Percentiles rank a stretch among this genome's conserved stretches.
Evolutionary conservation across 1,140 invertebrate genomes (phyloP).

Genomic region (Drosophila lacertosa): DNA sequence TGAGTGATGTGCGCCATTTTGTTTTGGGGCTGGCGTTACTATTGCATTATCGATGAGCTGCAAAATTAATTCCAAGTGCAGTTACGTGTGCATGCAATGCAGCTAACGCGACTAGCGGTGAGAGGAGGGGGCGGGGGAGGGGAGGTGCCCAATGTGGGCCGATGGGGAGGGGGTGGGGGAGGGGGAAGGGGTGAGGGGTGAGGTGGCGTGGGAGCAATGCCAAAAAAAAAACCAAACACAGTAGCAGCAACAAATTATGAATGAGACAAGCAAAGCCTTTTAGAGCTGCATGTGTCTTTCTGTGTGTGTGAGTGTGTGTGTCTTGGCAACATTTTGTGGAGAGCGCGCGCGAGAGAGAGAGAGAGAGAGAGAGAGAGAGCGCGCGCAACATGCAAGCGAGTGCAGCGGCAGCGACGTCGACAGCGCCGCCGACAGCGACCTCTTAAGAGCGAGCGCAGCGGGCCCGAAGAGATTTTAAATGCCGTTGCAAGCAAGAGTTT

Average conservation of each 20-base stretch:
- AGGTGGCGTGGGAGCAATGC: too few species aligned
- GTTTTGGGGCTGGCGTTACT: constrained; percentile 47
- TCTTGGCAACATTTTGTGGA: constrained; percentile 46
- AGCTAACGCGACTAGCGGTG: not conserved
- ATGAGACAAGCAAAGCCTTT: constrained; percentile 51
- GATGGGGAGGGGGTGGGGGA: not conserved
- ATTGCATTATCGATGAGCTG: constrained; percentile 75
- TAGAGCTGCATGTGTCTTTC: not conserved
- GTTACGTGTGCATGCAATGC: constrained; percentile 73
- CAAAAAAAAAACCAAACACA: constrained; percentile 1
- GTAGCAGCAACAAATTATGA: constrained; percentile 37
- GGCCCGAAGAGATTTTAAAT: constrained; percentile 9
- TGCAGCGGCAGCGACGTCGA: constrained; percentile 17
- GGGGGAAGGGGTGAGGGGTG: too few species aligned
- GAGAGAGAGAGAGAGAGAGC: constrained; percentile 24
- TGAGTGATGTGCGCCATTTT: constrained; percentile 68
- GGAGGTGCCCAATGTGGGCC: too few species aligned
- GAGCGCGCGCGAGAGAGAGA: constrained; percentile 34
- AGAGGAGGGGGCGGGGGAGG: not conserved
- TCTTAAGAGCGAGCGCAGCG: constrained; percentile 22
- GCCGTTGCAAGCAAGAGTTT: constrained; percentile 25
- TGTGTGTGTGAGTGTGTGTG: constrained; percentile 1
- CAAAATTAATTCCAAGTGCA: constrained; percentile 76
- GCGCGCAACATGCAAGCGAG: constrained; percentile 30
- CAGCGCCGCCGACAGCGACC: constrained; percentile 32